Percentiles rank a stretch among this genome's conserved stretches.
These are phyloP conservation scores for Catostomus latipinnis DNA, from an alignment of 2,797 vertebrate genomes.

Conservation along the genomic window DNA sequence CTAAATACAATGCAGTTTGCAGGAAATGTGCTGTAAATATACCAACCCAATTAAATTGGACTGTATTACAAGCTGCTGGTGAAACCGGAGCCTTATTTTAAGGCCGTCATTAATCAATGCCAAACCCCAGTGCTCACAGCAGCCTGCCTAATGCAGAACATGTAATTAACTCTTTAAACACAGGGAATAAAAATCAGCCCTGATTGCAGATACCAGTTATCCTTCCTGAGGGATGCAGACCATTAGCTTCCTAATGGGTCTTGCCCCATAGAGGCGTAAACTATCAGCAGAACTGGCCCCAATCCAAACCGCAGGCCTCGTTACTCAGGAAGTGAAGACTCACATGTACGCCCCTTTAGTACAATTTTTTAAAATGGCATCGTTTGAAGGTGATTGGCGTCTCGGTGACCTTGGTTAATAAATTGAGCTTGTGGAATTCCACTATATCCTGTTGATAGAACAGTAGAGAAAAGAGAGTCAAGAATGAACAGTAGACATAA, in stretches of 20 bases:
- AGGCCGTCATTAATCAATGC: slow-evolving; percentile 36
- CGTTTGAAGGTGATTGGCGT: slow-evolving; percentile 23
- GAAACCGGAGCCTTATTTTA: slow-evolving; percentile 40
- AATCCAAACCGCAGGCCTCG: slow-evolving; percentile 52
- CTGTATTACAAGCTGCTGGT: slow-evolving; percentile 30
- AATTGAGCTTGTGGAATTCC: slow-evolving; percentile 20
- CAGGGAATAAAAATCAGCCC: slow-evolving; percentile 60
- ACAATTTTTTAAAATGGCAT: slow-evolving; percentile 2
- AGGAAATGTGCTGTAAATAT: slow-evolving; percentile 41
- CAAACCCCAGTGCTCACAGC: slow-evolving; percentile 25
- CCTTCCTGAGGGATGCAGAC: slow-evolving; percentile 63
- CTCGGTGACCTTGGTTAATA: slow-evolving; percentile 11
- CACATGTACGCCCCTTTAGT: neutral
- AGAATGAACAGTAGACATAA: neutral
- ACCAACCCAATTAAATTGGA: slow-evolving; percentile 37
- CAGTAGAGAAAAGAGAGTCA: neutral
- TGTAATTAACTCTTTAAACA: slow-evolving; percentile 72
- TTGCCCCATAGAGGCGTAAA: slow-evolving; percentile 40
- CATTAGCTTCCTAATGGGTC: slow-evolving; percentile 65
- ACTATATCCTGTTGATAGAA: slow-evolving; percentile 19
- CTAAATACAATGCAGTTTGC: slow-evolving; percentile 37
- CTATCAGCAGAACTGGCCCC: slow-evolving; percentile 44
- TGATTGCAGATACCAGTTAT: slow-evolving; percentile 71
- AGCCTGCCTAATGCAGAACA: slow-evolving; percentile 42
- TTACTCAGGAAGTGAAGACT: slow-evolving; percentile 58